Conservation (phyloP, 64 coral and sea anemone species). For the Stichodactyla helianthus region DNA sequence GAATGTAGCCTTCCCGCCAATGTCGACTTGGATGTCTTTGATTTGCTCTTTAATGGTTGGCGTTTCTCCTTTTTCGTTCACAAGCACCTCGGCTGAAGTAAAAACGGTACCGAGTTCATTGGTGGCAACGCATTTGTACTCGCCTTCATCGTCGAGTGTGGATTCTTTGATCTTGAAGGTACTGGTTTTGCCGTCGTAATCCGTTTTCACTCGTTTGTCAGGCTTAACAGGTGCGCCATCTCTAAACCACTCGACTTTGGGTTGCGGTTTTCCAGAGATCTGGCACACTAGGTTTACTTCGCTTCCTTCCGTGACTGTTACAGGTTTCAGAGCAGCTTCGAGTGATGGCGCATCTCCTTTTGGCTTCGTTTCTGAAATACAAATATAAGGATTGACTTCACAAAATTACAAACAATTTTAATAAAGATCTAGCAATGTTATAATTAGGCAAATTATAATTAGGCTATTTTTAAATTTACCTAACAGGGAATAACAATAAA, state of each 20-base stretch:
- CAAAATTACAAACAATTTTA: background rate
- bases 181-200: slow-evolving; percentile 58
- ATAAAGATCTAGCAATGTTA: no score
- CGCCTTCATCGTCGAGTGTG: slow-evolving; percentile 61
- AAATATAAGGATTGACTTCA: background rate
- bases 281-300: slow-evolving; percentile 58
- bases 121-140: slow-evolving; percentile 71
- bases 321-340: slow-evolving; percentile 33
- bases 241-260: slow-evolving; percentile 76
- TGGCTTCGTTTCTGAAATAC: slow-evolving; percentile 41
- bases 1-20: slow-evolving; percentile 37
- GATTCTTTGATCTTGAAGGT: slow-evolving; percentile 40
- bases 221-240: slow-evolving; percentile 50
- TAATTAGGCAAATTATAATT: background rate
- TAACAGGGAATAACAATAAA: background rate
- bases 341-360: slow-evolving; percentile 60
- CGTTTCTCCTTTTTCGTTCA: slow-evolving; percentile 55
- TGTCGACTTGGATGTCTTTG: slow-evolving; percentile 40
- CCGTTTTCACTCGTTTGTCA: slow-evolving; percentile 31
- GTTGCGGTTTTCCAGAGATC: slow-evolving; percentile 69
- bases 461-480: background rate
- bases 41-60: slow-evolving; percentile 49
- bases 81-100: slow-evolving; percentile 58
- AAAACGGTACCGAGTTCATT: slow-evolving; percentile 52
- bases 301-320: slow-evolving; percentile 57